Evolutionary conservation across 1,140 invertebrate species (phyloP), one percentile per base, ranked within the genome.

Genomic region (Eciton burchellii): DNA sequence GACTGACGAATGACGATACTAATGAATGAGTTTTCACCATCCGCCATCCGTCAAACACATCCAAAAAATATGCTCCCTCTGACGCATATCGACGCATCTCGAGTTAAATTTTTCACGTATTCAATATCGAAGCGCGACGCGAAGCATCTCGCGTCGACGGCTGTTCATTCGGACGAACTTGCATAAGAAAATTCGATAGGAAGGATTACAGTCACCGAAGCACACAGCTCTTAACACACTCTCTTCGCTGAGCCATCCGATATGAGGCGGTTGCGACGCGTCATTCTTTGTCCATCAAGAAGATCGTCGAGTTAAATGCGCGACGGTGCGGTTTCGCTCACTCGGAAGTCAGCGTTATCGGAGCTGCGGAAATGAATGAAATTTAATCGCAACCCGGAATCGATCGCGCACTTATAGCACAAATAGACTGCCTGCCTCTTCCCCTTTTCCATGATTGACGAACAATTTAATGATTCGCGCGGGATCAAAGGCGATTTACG

Each of bases 161-260:
- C 45, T 68, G 74, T 19, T 56, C 49, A 21, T 45, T 57, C 63
- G 35, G n/a, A n/a, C n/a, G n/a, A n/a, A n/a, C n/a, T n/a, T n/a
- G n/a, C n/a, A 56, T 49, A 49, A 16, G 68, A 70, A 70, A 79
- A 79, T 70, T 70, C 63, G 24, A 56, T 54, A 79, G 70, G 52
- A 79, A 79, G 70, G 74, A 79, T 43, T 45, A 68, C 21, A 79
- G 49, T 19, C 45, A 63, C 26, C 14, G 21, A 26, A 63, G 43
- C 45, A 43, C 73, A 24, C 35, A 35, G 35, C 24, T 56, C 29
- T 79, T 79, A 68, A 79, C 68, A 77, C 29, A 79, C 21, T 57
- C 63, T 79, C 70, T 70, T 57, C 70, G 49, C 26, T 14, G 3
- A 24, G 9, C 11, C 16, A 9, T 45, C 41, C 45, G 49, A 56